A percentile compares a stretch with the other conserved stretches of the same genome.
Conservation (phyloP, 2,797 vertebrate genomes). For the Rousettus madagascariensis region DNA sequence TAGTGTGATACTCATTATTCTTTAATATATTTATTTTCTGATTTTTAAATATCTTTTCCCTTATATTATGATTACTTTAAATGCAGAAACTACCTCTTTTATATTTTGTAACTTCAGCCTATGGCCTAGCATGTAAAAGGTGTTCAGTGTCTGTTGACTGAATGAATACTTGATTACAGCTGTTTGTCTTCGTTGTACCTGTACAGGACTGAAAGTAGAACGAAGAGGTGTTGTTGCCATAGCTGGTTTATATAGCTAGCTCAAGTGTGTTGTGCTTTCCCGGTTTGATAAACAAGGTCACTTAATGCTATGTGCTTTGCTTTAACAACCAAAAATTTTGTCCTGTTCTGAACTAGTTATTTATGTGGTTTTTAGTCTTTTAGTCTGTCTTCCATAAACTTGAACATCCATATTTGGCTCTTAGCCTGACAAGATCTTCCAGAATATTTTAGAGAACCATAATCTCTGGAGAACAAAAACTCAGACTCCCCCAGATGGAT, state of each 20-base stretch:
- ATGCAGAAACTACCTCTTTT: background rate
- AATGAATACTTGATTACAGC: background rate
- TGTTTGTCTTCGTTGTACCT: background rate
- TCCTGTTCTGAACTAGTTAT: background rate
- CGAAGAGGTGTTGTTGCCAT: background rate
- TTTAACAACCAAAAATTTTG: background rate
- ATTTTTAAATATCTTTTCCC: constrained; percentile 5
- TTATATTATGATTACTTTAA: background rate
- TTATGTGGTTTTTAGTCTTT: background rate
- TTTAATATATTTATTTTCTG: background rate
- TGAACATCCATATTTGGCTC: constrained; percentile 8
- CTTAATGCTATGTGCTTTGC: background rate
- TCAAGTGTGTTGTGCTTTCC: background rate
- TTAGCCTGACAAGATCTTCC: background rate
- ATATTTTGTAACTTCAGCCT: background rate
- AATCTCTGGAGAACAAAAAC: constrained; percentile 2
- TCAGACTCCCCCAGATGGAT: background rate
- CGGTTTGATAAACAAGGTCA: background rate
- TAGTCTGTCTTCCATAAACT: background rate
- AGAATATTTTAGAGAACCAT: constrained; percentile 34
- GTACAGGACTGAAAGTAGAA: background rate
- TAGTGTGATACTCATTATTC: background rate
- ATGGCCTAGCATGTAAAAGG: background rate
- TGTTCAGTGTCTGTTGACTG: background rate
- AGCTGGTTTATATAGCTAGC: background rate